These are phyloP conservation scores for Anser cygnoides DNA, from an alignment of 2,113 vertebrate species.

Conservation along the genomic window DNA sequence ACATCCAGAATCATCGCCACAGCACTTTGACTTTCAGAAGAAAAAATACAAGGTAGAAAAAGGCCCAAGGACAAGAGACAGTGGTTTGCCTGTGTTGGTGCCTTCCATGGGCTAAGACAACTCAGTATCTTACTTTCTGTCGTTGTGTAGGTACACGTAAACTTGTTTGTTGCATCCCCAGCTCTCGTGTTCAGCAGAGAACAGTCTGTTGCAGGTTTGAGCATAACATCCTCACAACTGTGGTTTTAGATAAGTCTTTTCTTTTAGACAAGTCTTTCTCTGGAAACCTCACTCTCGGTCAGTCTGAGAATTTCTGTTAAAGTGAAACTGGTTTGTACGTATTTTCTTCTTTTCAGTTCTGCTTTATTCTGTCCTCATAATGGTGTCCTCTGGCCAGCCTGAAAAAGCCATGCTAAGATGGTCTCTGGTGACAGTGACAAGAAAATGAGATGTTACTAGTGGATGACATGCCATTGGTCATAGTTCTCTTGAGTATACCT, in stretches of 20 bases:
- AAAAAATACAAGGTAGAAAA: neutral
- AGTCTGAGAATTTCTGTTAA: neutral
- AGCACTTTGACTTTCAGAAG: fast-evolving
- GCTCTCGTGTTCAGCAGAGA: fast-evolving
- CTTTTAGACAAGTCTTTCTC: neutral
- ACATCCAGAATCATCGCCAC: neutral
- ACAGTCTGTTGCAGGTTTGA: neutral
- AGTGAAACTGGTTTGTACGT: neutral
- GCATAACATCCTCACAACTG: neutral
- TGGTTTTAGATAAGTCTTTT: neutral
- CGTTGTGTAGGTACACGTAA: fast-evolving
- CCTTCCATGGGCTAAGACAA: neutral
- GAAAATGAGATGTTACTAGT: neutral
- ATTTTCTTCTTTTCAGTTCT: neutral
- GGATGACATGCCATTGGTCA: too few species aligned
- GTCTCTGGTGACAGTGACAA: neutral
- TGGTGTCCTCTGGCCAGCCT: fast-evolving
- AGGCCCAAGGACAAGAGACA: neutral
- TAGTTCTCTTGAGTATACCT: neutral
- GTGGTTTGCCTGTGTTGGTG: neutral
- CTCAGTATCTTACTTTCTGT: neutral
- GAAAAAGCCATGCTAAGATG: neutral
- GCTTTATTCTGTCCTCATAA: fast-evolving
- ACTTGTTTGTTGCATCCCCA: neutral
- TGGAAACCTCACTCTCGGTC: neutral